phyloP scores from a whole-genome alignment of 1,140 invertebrate genomes.

The Andricus grossulariae region DNA sequence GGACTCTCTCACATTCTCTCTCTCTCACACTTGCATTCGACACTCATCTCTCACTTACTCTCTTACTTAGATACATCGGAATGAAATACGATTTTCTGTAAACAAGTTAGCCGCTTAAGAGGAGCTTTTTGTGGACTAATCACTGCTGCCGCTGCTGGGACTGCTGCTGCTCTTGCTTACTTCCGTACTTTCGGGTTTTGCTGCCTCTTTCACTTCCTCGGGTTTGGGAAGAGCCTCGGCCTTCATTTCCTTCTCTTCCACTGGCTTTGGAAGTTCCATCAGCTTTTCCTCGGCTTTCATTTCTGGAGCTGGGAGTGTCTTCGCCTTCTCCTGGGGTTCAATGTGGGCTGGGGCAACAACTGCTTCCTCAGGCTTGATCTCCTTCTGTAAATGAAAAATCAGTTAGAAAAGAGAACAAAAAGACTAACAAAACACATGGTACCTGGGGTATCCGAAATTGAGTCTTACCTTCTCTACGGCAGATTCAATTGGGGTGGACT shows the following conservation, averaged over 20 bases:
- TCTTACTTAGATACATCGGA: conserved; percentile 55
- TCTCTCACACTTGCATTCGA: conserved; percentile 34
- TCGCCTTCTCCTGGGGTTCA: conserved; percentile 40
- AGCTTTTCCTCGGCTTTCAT: conserved; percentile 39
- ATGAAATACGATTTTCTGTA: conserved; percentile 53
- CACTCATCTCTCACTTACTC: conserved; percentile 47
- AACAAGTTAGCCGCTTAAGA: conserved; percentile 55
- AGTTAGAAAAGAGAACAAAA: too few relatives aligned
- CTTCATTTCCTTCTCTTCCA: conserved; percentile 44
- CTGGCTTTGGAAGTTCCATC: conserved; percentile 39
- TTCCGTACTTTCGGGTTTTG: conserved; percentile 56
- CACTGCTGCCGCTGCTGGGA: conserved; percentile 51
- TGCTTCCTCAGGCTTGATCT: conserved; percentile 9
- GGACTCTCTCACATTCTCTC: conserved; percentile 50
- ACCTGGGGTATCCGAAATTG: too few relatives aligned
- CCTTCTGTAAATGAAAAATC: not conserved
- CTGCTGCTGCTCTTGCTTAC: conserved; percentile 54
- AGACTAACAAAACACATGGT: too few relatives aligned
- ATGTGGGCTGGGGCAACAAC: conserved; percentile 34
- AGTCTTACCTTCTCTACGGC: not conserved
- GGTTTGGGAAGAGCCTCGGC: conserved; percentile 62
- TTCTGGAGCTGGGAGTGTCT: not conserved
- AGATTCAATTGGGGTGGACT: not conserved
- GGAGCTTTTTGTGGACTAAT: conserved; percentile 47
- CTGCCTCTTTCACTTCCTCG: conserved; percentile 58